Conservation (phyloP, 1,140 invertebrate genomes). For the Hermetia illucens region DNA sequence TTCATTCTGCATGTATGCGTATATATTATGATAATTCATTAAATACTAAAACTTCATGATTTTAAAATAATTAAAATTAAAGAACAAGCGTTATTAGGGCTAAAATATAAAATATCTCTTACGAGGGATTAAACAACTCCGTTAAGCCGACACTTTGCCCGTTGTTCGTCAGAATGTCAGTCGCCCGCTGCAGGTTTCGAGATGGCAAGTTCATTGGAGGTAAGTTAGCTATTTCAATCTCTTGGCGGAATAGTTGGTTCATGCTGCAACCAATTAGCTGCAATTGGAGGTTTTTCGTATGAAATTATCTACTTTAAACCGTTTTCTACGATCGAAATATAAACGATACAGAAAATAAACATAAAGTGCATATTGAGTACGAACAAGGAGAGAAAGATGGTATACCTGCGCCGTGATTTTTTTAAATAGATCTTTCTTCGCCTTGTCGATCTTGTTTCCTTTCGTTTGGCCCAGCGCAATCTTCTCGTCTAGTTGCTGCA, state of each 20-base stretch:
- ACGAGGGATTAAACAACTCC: slow-evolving; percentile 14
- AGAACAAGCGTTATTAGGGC: no score
- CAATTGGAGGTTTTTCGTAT: slow-evolving; percentile 16
- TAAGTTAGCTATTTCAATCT: slow-evolving; percentile 69
- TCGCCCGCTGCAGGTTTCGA: slow-evolving; percentile 1
- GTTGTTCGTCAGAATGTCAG: slow-evolving; percentile 22
- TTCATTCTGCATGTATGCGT: no score
- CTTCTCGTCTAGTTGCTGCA: slow-evolving; percentile 73
- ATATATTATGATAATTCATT: no score
- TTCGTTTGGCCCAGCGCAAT: slow-evolving; percentile 51
- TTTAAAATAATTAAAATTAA: no score
- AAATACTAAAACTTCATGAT: no score
- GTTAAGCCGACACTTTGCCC: slow-evolving; percentile 20
- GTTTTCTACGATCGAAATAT: background rate
- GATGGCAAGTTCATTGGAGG: slow-evolving; percentile 43
- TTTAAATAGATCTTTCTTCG: slow-evolving; percentile 80
- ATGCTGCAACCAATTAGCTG: slow-evolving; percentile 66
- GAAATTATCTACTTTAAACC: slow-evolving; percentile 1
- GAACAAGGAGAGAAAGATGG: slow-evolving; percentile 1
- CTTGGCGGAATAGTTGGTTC: slow-evolving; percentile 72
- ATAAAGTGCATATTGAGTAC: background rate
- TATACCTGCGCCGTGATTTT: slow-evolving; percentile 56
- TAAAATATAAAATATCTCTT: no score
- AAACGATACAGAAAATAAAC: no score
- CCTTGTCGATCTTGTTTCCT: slow-evolving; percentile 69